These are phyloP conservation scores for Haliclystus octoradiatus DNA, from an alignment of 30 jellyfish, hydroid and myxozoan genomes.

Conservation along the genomic window DNA sequence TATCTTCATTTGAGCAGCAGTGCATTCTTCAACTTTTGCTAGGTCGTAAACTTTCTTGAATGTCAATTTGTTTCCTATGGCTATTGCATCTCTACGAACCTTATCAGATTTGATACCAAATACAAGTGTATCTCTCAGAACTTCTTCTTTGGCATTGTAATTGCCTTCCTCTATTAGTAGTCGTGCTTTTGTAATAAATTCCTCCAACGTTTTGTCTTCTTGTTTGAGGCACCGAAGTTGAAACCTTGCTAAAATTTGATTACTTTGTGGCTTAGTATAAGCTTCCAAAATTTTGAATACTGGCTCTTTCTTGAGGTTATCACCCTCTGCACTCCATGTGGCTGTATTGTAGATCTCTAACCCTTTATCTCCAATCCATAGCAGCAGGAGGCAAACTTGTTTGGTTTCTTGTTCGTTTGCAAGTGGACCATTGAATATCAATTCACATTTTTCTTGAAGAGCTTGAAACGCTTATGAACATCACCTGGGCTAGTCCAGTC, in stretches of 20 bases:
- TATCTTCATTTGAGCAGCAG: too few species aligned
- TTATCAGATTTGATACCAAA: neutral
- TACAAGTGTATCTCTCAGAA: slow-evolving; percentile 1
- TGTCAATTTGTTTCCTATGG: neutral
- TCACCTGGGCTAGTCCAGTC: slow-evolving; percentile 2
- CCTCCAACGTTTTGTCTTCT: slow-evolving; percentile 1
- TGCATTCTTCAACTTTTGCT: neutral
- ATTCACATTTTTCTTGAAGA: neutral
- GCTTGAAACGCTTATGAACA: neutral
- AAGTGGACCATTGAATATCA: neutral
- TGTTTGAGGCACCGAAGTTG: neutral
- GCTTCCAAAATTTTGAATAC: neutral
- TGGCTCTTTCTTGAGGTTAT: neutral
- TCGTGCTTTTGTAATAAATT: neutral
- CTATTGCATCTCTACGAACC: neutral
- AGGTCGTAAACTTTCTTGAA: slow-evolving; percentile 1
- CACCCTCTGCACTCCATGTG: neutral
- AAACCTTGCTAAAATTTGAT: too few species aligned
- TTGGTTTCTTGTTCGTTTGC: neutral
- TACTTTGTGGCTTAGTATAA: neutral
- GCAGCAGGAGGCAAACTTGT: neutral
- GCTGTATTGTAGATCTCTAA: slow-evolving; percentile 3
- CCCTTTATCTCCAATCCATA: slow-evolving; percentile 4
- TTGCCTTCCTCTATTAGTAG: neutral
- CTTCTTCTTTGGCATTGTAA: neutral